These are phyloP conservation scores for Poecilia wingei DNA, from an alignment of 2,797 vertebrate genomes.

Conservation along the genomic window DNA sequence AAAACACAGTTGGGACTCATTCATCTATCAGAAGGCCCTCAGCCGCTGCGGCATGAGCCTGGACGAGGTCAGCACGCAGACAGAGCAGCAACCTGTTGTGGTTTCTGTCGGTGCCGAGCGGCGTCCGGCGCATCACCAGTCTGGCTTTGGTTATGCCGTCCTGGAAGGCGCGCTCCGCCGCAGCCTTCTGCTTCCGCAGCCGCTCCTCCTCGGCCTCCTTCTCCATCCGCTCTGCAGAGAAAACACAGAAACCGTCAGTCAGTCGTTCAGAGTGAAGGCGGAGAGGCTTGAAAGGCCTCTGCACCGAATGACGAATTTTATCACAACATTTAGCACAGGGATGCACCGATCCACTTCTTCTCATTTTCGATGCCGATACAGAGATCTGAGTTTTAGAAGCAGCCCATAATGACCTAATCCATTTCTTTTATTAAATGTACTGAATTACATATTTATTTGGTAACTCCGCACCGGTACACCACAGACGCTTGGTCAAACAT, in stretches of 20 bases:
- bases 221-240: slow-evolving; percentile 88
- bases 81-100: slow-evolving; percentile 88
- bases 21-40: background rate
- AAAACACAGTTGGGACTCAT: background rate
- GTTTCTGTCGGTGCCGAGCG: slow-evolving; percentile 94
- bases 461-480: no score
- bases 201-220: slow-evolving; percentile 94
- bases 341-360: no score
- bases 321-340: background rate
- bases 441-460: no score
- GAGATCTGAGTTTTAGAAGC: no score
- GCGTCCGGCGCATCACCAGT: slow-evolving; percentile 88
- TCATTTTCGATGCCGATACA: no score
- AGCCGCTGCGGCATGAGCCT: background rate
- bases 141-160: slow-evolving; percentile 93
- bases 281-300: background rate
- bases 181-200: slow-evolving; percentile 87
- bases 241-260: background rate
- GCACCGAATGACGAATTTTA: background rate
- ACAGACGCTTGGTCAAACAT: no score
- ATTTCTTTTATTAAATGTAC: no score
- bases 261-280: background rate
- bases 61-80: background rate
- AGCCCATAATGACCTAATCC: no score
- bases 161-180: slow-evolving; percentile 91